phyloP scores from a whole-genome alignment of 2,888 invertebrate species.

The Psococerastis gibbosa region DNA sequence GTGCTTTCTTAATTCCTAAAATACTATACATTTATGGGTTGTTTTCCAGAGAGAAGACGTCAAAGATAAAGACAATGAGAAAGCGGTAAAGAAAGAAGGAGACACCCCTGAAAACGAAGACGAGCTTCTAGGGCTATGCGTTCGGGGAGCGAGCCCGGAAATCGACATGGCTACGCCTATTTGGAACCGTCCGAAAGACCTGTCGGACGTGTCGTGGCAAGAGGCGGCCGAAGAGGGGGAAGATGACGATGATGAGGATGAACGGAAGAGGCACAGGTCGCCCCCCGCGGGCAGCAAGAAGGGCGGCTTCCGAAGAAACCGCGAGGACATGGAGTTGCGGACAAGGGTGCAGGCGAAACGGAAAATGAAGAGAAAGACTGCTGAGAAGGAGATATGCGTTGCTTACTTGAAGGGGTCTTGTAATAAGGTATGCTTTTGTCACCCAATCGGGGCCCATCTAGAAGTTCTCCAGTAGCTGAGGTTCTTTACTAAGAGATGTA shows the following conservation, averaged over 20 bases:
- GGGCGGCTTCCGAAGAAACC: not conserved
- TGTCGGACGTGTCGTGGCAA: not conserved
- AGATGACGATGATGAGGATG: slow-evolving; percentile 33
- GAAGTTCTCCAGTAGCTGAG: too few relatives aligned
- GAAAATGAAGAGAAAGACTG: slow-evolving; percentile 1
- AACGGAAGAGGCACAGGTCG: not conserved
- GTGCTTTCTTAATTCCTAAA: too few relatives aligned
- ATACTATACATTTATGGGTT: too few relatives aligned
- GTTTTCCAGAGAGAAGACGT: too few relatives aligned
- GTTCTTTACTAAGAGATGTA: too few relatives aligned
- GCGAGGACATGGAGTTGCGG: slow-evolving; percentile 4
- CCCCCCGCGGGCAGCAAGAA: not conserved
- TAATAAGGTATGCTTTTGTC: not conserved
- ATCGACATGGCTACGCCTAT: slow-evolving; percentile 17
- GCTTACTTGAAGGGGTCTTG: slow-evolving; percentile 5
- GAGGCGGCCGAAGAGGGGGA: slow-evolving; percentile 20
- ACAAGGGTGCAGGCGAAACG: slow-evolving; percentile 1
- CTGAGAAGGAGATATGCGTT: slow-evolving; percentile 11
- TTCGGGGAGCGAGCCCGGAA: slow-evolving; percentile 54
- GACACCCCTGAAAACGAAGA: slow-evolving; percentile 42
- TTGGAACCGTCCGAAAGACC: not conserved
- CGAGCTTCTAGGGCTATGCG: slow-evolving; percentile 47
- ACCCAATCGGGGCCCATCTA: too few relatives aligned
- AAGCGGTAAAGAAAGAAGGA: slow-evolving; percentile 23
- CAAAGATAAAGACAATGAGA: too few relatives aligned